Evolutionary conservation across 2,113 vertebrate species (phyloP).

Genomic region (Erinaceus europaeus): DNA sequence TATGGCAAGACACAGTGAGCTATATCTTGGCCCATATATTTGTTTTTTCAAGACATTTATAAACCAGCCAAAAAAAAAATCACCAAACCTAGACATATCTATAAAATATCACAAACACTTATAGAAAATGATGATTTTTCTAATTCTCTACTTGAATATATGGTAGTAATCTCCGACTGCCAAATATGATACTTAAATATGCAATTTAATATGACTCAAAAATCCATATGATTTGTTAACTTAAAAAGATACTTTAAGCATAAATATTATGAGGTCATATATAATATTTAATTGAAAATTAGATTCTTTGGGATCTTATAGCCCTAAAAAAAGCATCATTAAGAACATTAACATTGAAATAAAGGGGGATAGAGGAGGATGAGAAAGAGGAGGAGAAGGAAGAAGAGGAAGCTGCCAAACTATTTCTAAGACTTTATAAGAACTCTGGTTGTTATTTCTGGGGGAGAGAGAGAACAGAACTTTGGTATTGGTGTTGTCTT

Average conservation of each 20-base stretch:
- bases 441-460: too few species aligned
- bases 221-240: neutral
- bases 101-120: neutral
- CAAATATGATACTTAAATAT: neutral
- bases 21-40: too few species aligned
- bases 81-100: neutral
- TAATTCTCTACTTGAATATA: neutral
- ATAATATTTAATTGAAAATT: neutral
- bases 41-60: neutral
- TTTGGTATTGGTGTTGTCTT: too few species aligned
- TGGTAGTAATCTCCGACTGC: rapidly evolving
- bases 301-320: neutral
- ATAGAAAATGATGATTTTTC: neutral
- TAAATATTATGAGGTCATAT: neutral
- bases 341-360: neutral
- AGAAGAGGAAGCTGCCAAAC: too few species aligned
- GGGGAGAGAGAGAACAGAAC: too few species aligned
- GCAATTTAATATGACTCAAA: too few species aligned
- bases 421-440: too few species aligned
- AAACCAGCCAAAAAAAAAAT: neutral
- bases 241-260: neutral
- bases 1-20: too few species aligned
- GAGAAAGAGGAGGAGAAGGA: too few species aligned
- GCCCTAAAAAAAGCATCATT: neutral
- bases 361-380: too few species aligned